Evolutionary conservation across 2,888 invertebrate genomes (phyloP), one percentile per base, ranked within the genome.

Genomic region (Pyrochroa serraticornis): DNA sequence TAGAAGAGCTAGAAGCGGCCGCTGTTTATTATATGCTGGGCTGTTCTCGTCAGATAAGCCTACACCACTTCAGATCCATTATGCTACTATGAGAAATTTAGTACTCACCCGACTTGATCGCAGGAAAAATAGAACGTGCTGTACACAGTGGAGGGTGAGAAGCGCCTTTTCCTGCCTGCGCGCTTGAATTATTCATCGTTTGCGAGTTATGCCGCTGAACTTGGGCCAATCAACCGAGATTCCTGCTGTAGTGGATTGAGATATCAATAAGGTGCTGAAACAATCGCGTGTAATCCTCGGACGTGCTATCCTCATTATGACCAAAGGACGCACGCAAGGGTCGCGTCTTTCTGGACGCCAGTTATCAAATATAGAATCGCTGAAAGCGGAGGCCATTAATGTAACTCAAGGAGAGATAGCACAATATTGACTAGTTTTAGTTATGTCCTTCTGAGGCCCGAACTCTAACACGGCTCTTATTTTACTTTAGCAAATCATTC

Each of bases 31-130:
- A 68, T 68, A 66, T 65, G 65, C 63, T 60, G 71, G 33, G 70
- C 70, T 72, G 72, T 66, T 68, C 65, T 68, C 69, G 65, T 68
- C 64, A 69, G 72, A 72, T 72, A 72, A 72, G 71, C 68, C 64
- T 66, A 68, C 69, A 69, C 62, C 69, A 70, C 67, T 71, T 66
- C 64, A 63, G 60, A 67, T 68, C 69, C 70, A 69, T 70, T 69
- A 70, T 67, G 66, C 65, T 60, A 52, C 68, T 68, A 64, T 69
- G 68, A 70, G 69, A 69, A 70, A 70, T 70, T 69, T 69, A 70
- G 66, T 67, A 67, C 66, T 66, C 58, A 58, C 59, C 60, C 66
- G 63, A 66, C 63, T 67, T 64, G 68, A 68, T 66, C 65, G 66
- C 64, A 64, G 64, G 71, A 71, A 71, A 71, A 71, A 70, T 71